Conservation (phyloP, 2,888 invertebrate genomes). For the Diaperis boleti region DNA sequence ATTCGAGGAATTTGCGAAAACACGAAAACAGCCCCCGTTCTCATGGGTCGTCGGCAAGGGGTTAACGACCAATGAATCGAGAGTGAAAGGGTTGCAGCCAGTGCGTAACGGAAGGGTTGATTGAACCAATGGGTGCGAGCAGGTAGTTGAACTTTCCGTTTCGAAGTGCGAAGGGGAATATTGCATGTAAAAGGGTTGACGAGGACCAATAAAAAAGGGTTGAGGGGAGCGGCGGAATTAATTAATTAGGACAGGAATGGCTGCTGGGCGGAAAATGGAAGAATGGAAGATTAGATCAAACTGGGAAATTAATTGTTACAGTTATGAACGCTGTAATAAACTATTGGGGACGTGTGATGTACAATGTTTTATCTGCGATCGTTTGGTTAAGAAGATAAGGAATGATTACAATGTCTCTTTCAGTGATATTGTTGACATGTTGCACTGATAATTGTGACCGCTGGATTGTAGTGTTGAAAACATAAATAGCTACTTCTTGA, state of each 20-base stretch:
- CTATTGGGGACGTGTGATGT: no score
- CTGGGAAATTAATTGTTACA: no score
- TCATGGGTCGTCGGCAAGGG: slow-evolving; percentile 22
- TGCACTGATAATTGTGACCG: no score
- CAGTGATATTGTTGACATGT: no score
- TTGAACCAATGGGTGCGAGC: slow-evolving; percentile 38
- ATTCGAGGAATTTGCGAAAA: slow-evolving; percentile 18
- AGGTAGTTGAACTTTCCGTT: slow-evolving; percentile 42
- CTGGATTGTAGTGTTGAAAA: no score
- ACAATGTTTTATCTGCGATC: no score
- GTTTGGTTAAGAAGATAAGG: no score
- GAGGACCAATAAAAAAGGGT: slow-evolving; percentile 52
- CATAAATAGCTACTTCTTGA: no score
- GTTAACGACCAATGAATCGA: slow-evolving; percentile 43
- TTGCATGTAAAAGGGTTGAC: slow-evolving; percentile 32
- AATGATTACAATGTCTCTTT: no score
- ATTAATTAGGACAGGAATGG: slow-evolving; percentile 45
- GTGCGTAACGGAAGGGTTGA: slow-evolving; percentile 42
- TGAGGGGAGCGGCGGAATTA: slow-evolving; percentile 55
- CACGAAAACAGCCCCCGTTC: slow-evolving; percentile 22
- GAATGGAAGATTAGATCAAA: no score
- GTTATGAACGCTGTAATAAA: no score
- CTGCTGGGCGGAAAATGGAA: no score
- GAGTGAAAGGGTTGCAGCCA: slow-evolving; percentile 40
- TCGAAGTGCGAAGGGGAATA: slow-evolving; percentile 19